Evolutionary conservation across 1,140 invertebrate species (phyloP), one percentile per base, ranked within the genome.

Genomic region (Phthorimaea operculella): DNA sequence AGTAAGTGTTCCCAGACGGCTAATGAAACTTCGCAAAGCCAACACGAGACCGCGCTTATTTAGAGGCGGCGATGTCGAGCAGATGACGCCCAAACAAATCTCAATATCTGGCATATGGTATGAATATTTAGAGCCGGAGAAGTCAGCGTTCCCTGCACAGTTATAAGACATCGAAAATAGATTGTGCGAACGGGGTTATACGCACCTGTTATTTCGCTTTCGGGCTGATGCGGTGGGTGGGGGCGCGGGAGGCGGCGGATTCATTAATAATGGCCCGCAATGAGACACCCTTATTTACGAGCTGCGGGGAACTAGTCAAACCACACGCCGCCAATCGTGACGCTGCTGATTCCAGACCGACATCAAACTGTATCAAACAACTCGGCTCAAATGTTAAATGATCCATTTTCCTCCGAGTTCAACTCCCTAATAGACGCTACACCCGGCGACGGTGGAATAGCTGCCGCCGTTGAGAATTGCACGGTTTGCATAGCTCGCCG

Each of bases 201-300:
- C 82, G 76, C 82, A 85, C 82, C 82, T 85, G 82, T 83, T 84
- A 80, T 82, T 81, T 81, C 73, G 76, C 78, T 82, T 82, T 71
- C 66, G 66, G 68, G 68, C 66, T 67, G 59, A 62, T 65, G 71
- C 60, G 71, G 68, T 60, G 69, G 66, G 36, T 66, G 66, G 64
- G 51, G 50, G 59, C 53, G 60, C 28, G 53, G 57, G 66, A 68
- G 66, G 58, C 60, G 66, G 71, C 71, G 70, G 70, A 79, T 83
- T 85, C 79, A 85, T 83, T 85, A 83, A 85, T 82, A 82, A 85
- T 82, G 76, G 73, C 66, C 72, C 71, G 68, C 79, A 82, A 80
- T 79, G 79, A 85, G 77, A 78, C 74, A 76, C 73, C 79, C 71
- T 82, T 85, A 85, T 83, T 85, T 83, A 85, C 79, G 79, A 79